These are phyloP conservation scores for Herpetotheres cachinnans DNA, from an alignment of 2,113 vertebrate genomes.

Conservation along the genomic window DNA sequence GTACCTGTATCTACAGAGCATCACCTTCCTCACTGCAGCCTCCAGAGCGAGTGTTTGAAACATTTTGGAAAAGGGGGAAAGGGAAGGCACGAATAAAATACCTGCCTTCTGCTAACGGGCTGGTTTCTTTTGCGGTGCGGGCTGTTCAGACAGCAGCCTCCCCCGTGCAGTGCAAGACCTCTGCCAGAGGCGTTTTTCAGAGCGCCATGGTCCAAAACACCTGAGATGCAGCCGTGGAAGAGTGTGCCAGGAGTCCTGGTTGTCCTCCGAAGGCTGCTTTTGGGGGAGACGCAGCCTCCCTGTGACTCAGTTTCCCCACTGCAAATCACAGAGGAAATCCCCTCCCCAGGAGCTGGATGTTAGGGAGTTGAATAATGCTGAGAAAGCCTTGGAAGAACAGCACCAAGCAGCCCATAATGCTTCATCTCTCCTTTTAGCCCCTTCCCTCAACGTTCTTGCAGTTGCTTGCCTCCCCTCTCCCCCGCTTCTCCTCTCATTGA, in stretches of 20 bases:
- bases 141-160: background rate
- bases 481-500: background rate
- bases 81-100: background rate
- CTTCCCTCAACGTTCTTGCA: accelerated
- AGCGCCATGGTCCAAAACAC: background rate
- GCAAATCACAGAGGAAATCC: background rate
- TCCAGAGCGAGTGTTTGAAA: background rate
- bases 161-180: accelerated
- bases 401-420: background rate
- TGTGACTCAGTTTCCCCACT: background rate
- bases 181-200: background rate
- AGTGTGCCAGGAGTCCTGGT: background rate
- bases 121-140: background rate
- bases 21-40: background rate
- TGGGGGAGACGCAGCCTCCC: too few species aligned
- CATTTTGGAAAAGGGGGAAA: background rate
- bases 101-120: background rate
- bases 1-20: background rate
- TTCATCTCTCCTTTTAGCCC: background rate
- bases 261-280: background rate
- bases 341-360: background rate
- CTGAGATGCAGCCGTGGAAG: background rate
- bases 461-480: background rate
- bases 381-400: background rate
- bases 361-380: accelerated